Evolutionary conservation across 2,113 vertebrate genomes (phyloP), one percentile per base, ranked within the genome.

Genomic region (Ancistrus triradiatus): DNA sequence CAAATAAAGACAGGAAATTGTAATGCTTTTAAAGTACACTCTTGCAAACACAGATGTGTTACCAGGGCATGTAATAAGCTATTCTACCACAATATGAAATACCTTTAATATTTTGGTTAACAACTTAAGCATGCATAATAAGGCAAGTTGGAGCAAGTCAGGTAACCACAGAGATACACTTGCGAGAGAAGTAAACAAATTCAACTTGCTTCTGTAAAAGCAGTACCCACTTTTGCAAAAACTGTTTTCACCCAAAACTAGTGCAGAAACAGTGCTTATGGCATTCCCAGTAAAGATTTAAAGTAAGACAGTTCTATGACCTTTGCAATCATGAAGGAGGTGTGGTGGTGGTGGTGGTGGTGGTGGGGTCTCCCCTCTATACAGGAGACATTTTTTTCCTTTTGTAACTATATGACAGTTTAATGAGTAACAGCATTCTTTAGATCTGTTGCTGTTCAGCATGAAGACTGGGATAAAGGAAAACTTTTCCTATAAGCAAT

Each of bases 1-100:
- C 59, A 77, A 76, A 81, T 64, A 57, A 9, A 65, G 31, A 43
- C 72, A 73, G 28, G 21, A 74, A 63, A 48, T 7, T 55, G 15
- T 38, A 46, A 18, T 10, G 18, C 40, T 38, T 14, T 4, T 47
- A 53, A 51, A 62, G 70, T 61, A 56, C 40, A 65, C 5, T 44
- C 14, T 59, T 64, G 59, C 38, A 55, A 49, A 75, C 40, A 72
- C 25, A 63, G 44, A 56, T 6, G 31, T 17, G 18, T 51, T n/a
- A 10, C 57, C 44, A 72, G 9, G 11, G 3, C 38, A 61, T 31
- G 49, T 33, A 72, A 61, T 15, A 53, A 68, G 21, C 27, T 10
- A 69, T 64, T 51, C 15, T 8, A 43, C 51, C 60, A 53, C 8
- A 66, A n/a, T 42, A 25, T 27, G 28, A 17, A 69, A 70, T 17